Percentiles rank a stretch among this genome's conserved stretches.
Conservation (phyloP, 2,888 invertebrate species). For the Gasteruption jaculator region DNA sequence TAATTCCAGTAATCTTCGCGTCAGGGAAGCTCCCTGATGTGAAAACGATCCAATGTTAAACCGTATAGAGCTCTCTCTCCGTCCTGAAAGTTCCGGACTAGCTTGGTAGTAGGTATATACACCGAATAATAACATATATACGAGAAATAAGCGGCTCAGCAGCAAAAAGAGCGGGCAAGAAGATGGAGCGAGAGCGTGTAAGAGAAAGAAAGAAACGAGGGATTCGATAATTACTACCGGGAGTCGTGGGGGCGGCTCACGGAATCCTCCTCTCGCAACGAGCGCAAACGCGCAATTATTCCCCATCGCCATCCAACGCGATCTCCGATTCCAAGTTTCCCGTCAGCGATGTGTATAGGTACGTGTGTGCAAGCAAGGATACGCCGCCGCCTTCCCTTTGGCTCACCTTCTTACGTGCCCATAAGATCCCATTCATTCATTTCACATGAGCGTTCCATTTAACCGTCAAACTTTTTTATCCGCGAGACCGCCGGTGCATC, state of each 20-base stretch:
- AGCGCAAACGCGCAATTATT: conserved; percentile 51
- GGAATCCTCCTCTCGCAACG: conserved; percentile 47
- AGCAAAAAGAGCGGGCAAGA: conserved; percentile 13
- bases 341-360: conserved; percentile 8
- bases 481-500: too few relatives aligned
- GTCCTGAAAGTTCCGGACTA: too few relatives aligned
- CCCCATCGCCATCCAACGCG: conserved; percentile 38
- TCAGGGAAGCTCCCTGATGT: conserved; percentile 43
- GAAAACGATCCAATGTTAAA: too few relatives aligned
- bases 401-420: conserved; percentile 13
- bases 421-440: too few relatives aligned
- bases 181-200: conserved; percentile 10
- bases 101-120: conserved; percentile 27
- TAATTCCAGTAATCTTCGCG: conserved; percentile 50
- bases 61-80: too few relatives aligned
- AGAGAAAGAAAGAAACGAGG: conserved; percentile 22
- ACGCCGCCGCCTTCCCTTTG: conserved; percentile 11
- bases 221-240: conserved; percentile 51
- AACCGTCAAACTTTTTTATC: too few relatives aligned
- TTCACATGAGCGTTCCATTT: too few relatives aligned
- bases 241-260: conserved; percentile 47
- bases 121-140: conserved; percentile 45
- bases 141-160: conserved; percentile 18
- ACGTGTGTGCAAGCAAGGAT: conserved; percentile 9
- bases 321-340: conserved; percentile 43